phyloP scores from a whole-genome alignment of 2,888 invertebrate species.

The Dolomedes plantarius region DNA sequence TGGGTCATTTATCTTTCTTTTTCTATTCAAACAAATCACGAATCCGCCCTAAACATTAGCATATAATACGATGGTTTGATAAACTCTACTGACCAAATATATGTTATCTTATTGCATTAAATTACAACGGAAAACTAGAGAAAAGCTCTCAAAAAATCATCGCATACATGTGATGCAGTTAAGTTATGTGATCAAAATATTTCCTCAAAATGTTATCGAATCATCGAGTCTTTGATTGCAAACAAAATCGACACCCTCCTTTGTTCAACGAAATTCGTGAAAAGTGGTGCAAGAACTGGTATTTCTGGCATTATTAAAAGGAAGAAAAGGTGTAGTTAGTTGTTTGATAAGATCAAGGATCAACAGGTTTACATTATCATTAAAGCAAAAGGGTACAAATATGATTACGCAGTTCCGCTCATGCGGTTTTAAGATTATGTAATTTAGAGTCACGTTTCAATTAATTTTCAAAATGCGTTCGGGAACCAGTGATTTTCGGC shows the following conservation, averaged over 20 bases:
- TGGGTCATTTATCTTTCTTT: too few species aligned
- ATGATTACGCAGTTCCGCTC: background rate
- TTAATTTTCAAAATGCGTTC: background rate
- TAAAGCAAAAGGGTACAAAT: background rate
- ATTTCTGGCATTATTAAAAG: background rate
- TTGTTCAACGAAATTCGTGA: background rate
- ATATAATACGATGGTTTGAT: too few species aligned
- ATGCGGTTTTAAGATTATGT: background rate
- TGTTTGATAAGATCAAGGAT: slow-evolving; percentile 4
- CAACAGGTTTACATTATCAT: slow-evolving; percentile 13
- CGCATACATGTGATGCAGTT: too few species aligned
- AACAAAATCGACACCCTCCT: background rate
- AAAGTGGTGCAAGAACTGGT: background rate
- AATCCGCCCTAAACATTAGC: too few species aligned
- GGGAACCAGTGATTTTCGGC: background rate
- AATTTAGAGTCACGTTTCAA: slow-evolving; percentile 6
- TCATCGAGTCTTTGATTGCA: background rate
- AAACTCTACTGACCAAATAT: too few species aligned
- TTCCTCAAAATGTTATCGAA: background rate
- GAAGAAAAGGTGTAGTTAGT: background rate
- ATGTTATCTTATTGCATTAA: too few species aligned
- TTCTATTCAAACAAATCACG: too few species aligned
- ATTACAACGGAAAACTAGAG: too few species aligned
- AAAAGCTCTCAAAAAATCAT: too few species aligned
- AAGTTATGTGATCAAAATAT: too few species aligned